Percentiles rank a stretch among this genome's conserved stretches.
Evolutionary conservation across 2,888 invertebrate genomes (phyloP).

Genomic region (Caenorhabditis drosophilae): DNA sequence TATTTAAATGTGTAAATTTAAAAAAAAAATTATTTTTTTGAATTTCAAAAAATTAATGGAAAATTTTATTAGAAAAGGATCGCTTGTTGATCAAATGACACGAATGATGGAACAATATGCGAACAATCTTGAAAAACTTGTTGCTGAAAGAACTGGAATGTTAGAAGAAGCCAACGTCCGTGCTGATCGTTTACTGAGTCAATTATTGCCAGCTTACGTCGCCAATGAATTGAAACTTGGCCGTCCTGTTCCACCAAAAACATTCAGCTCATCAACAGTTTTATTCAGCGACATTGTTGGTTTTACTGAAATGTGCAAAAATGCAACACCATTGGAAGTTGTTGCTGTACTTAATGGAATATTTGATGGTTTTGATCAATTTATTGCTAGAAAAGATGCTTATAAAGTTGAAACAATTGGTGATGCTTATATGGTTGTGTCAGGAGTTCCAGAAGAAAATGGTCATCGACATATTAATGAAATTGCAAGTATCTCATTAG

Average conservation of each 20-base stretch:
- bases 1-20: constrained; percentile 52
- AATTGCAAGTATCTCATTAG: constrained; percentile 61
- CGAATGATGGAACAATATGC: constrained; percentile 62
- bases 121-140: constrained; percentile 67
- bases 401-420: constrained; percentile 67
- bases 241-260: constrained; percentile 64
- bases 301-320: constrained; percentile 61
- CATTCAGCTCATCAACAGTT: constrained; percentile 60
- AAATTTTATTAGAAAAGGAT: constrained; percentile 58
- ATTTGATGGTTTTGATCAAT: constrained; percentile 66
- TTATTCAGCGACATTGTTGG: constrained; percentile 66
- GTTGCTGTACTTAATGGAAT: constrained; percentile 64
- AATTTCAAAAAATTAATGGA: constrained; percentile 4
- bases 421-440: constrained; percentile 67
- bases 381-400: constrained; percentile 57
- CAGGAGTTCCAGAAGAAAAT: constrained; percentile 66
- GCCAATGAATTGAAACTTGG: constrained; percentile 65
- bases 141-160: constrained; percentile 67
- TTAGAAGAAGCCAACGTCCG: constrained; percentile 66
- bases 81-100: constrained; percentile 68
- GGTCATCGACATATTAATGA: constrained; percentile 58
- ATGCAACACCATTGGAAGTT: constrained; percentile 61
- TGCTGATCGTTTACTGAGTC: constrained; percentile 62
- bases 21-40: not conserved
- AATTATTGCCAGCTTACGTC: constrained; percentile 63